A percentile compares a stretch with the other conserved stretches of the same genome.
These are phyloP conservation scores for Zaprionus kolodkinae DNA, from an alignment of 1,140 invertebrate species.

Conservation along the genomic window DNA sequence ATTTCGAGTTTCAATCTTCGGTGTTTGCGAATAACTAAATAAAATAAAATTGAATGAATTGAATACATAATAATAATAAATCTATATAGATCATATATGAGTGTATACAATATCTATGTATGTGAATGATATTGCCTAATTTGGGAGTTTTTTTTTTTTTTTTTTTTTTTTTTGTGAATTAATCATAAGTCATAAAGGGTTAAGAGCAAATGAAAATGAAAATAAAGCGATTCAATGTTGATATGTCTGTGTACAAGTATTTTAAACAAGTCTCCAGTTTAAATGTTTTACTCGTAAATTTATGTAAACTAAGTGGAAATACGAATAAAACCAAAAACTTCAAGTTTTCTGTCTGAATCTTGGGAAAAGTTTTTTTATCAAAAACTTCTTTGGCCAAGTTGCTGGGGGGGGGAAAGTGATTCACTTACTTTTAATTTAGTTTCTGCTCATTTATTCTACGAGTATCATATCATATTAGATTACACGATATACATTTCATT, in stretches of 20 bases:
- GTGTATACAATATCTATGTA: slow-evolving; percentile 20
- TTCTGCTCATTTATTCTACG: background rate
- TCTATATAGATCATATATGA: slow-evolving; percentile 11
- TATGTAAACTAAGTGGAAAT: slow-evolving; percentile 40
- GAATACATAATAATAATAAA: slow-evolving; percentile 1
- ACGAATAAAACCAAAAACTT: slow-evolving; percentile 43
- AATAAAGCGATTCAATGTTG: slow-evolving; percentile 52
- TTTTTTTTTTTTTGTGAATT: slow-evolving; percentile 19
- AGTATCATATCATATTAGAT: too few relatives aligned
- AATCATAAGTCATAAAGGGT: slow-evolving; percentile 1
- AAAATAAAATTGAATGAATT: slow-evolving; percentile 23
- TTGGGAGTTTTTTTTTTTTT: slow-evolving; percentile 23
- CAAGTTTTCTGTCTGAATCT: slow-evolving; percentile 59
- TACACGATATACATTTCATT: too few relatives aligned
- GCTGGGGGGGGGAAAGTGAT: background rate
- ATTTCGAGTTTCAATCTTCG: slow-evolving; percentile 39
- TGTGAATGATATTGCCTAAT: slow-evolving; percentile 32
- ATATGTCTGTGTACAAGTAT: slow-evolving; percentile 59
- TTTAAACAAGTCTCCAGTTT: slow-evolving; percentile 55
- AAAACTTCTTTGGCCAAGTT: background rate
- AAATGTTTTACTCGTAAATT: slow-evolving; percentile 53
- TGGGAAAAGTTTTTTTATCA: slow-evolving; percentile 4
- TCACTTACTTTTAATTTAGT: background rate
- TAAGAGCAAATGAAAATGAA: slow-evolving; percentile 7
- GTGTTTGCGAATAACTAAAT: slow-evolving; percentile 25